Evolutionary conservation across 1,140 invertebrate species (phyloP), one percentile per base, ranked within the genome.

Genomic region (Drosophila sulfurigaster): DNA sequence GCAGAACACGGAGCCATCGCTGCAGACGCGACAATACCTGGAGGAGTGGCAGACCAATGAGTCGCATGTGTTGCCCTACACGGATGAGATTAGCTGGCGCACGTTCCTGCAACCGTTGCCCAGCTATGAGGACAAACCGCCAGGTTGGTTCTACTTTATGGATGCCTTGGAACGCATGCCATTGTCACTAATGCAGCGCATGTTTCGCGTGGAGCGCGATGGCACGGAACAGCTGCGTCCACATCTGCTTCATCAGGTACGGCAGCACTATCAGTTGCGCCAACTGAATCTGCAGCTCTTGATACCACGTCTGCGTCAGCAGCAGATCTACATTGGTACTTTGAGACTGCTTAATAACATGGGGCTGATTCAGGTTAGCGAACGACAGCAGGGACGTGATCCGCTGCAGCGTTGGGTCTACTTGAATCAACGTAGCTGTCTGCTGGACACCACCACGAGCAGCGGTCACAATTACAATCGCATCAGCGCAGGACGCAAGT

Each of bases 91-190:
- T 2, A 93, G 92, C 73, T 97, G 96, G 96, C 96, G 95, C 92
- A 96, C 95, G 91, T 97, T 97, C 82, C 92, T 97, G 8, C 95
- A 95, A 1, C 95, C 96, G 1, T 81, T 97, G 43, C 95, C 95
- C 1, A 82, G 91, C 48, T 95, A 96, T 81, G 87, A 80, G 43
- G 94, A 94, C 43, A 96, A 94, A 92, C 93, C 93, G 1, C 41
- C 91, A n/a, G 96, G 97, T 15, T 97, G 96, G 96, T 93, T 94
- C n/a, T 93, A 96, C 48, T 93, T 97, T 75, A 94, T 94, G 69
- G 97, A 98, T 85, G 90, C 96, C 6, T 86, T 97, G 4, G 91
- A 96, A 1, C 93, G 96, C 0, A 93, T 98, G 72, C 97, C 97
- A 0, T 78, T 98, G 0, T 95, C 94, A 0, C 81, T 97, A 8